A percentile compares a stretch with the other conserved stretches of the same genome.
Evolutionary conservation across 2,113 vertebrate genomes (phyloP).

Genomic region (Monopterus albus): DNA sequence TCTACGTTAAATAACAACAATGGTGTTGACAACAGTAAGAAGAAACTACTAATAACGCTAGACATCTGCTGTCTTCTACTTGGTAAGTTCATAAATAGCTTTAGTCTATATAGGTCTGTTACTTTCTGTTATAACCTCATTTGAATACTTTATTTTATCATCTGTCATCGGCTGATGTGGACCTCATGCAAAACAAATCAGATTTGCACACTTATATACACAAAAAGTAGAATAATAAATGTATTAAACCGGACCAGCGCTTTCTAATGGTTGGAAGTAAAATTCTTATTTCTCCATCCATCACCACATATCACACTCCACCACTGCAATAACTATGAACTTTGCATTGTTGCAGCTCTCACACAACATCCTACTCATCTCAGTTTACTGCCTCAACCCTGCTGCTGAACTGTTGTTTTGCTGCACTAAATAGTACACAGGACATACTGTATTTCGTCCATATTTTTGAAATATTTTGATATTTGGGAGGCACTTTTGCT

Average conservation of each 20-base stretch:
- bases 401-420: no score
- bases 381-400: no score
- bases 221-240: neutral
- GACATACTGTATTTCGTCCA: no score
- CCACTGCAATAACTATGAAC: no score
- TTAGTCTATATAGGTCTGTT: neutral
- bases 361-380: no score
- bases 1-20: conserved; percentile 90
- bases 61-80: conserved; percentile 95
- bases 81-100: conserved; percentile 84
- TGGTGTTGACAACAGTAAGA: conserved; percentile 86
- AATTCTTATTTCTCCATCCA: conserved; percentile 52
- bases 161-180: neutral
- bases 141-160: neutral
- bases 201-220: neutral
- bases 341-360: no score
- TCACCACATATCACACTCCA: no score
- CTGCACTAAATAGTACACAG: no score
- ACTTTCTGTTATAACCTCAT: neutral
- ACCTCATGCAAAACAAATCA: neutral
- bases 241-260: conserved; percentile 4
- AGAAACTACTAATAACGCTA: conserved; percentile 89
- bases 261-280: conserved; percentile 37
- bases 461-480: no score
- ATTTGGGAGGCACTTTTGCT: no score